Base-by-base conservation (phyloP, 1,140 invertebrate genomes). In the Nasonia vitripennis region DNA sequence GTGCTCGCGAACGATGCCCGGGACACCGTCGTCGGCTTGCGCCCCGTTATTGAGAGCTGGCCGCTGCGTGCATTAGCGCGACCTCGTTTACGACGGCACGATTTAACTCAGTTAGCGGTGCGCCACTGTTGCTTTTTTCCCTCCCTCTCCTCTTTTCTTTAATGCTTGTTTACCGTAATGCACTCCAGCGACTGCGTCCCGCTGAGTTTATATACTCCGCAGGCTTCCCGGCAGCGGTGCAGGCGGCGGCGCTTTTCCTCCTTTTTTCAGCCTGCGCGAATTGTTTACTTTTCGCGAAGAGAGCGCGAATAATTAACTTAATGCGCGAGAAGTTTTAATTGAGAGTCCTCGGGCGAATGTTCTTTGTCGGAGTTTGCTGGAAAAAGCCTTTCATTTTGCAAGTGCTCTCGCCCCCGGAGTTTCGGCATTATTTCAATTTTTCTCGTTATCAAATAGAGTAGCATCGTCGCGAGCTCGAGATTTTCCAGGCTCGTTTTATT, bases 261-360 rank as follows among this genome's bases (percentile, higher is more conserved):
- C 37, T 45, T 81, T 81, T 55, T 73, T 74, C 7, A 27, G 4
- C 12, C 14, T 23, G 34, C 12, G 41, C 51, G 74, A 78, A 77
- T 67, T 45, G 82, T 83, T 83, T 77, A 34, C 74, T 68, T 48
- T 48, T 48, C 71, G 1, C 14, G 67, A 81, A 51, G 12, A 62
- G 73, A 55, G 71, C 31, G 55, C 31, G 55, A 83, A 78, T 83
- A 83, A 83, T 83, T 83, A 83, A 83, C 41, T 75, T 67, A 77
- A 83, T 83, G 81, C 45, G 68, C 17, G 12, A 55, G 62, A 83
- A 83, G 68, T 83, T 83, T 83, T 83, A 83, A 83, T 75, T 75
- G 51, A 62, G 81, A 41, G 27, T 74, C 37, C 71, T 37, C 14
- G 41, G 45, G 11, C 11, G 20, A 73, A 31, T 81, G 34, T 73